These are phyloP conservation scores for Osmoderma eremita DNA, from an alignment of 2,888 invertebrate genomes.

Conservation along the genomic window DNA sequence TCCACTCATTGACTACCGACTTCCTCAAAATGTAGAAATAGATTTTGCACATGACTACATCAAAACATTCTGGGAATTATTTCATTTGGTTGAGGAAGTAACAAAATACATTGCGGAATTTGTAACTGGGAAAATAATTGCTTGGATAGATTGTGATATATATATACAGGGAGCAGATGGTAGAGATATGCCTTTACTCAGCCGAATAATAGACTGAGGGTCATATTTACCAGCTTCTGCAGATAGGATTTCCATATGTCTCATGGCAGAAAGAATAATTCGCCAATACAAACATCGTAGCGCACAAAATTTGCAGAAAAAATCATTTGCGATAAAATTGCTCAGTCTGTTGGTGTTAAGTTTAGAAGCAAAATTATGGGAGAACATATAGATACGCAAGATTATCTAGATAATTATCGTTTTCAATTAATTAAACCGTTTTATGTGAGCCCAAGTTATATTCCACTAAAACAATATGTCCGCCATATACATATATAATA, in stretches of 20 bases:
- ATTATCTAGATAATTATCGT: constrained; percentile 3
- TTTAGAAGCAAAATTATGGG: not conserved
- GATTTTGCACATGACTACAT: constrained; percentile 6
- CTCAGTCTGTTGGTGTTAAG: not conserved
- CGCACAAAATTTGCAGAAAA: not conserved
- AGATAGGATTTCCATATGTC: not conserved
- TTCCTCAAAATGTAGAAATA: not conserved
- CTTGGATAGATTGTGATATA: not conserved
- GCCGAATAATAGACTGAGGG: not conserved
- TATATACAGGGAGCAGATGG: not conserved
- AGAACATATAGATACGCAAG: not conserved
- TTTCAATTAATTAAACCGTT: constrained; percentile 4
- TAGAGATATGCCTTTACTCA: constrained; percentile 2
- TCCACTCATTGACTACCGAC: too few relatives aligned
- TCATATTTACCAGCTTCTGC: constrained; percentile 14
- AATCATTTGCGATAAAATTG: constrained; percentile 2
- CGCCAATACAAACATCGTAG: constrained; percentile 1
- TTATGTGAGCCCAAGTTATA: not conserved
- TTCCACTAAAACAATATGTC: constrained; percentile 3
- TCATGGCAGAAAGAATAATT: constrained; percentile 7
- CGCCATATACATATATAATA: not conserved
- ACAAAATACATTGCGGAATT: constrained; percentile 5
- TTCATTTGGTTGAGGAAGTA: constrained; percentile 6
- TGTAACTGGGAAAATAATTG: constrained; percentile 4
- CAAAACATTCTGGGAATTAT: not conserved